Evolutionary conservation across 2,113 vertebrate species (phyloP).

Genomic region (Anoura caudifer): DNA sequence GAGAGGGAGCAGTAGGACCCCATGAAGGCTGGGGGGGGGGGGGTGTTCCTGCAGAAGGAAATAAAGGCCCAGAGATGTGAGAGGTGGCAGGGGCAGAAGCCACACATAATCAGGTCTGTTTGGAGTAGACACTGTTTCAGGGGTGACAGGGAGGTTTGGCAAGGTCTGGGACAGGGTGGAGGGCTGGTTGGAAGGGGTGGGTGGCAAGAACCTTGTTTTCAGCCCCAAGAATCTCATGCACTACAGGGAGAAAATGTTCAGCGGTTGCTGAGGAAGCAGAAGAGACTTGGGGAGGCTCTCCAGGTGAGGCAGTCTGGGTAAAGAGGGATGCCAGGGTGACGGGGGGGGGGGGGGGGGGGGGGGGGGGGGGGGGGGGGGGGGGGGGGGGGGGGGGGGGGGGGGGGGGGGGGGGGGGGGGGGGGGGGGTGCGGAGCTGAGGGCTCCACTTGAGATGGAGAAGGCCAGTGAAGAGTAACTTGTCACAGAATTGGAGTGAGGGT

Average conservation of each 20-base stretch:
- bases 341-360: neutral
- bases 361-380: neutral
- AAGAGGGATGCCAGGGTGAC: neutral
- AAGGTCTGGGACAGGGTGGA: neutral
- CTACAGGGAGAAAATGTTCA: conserved; percentile 4
- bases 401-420: neutral
- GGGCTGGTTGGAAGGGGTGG: neutral
- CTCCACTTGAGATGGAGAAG: neutral
- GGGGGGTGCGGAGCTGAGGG: neutral
- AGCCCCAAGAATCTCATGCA: neutral
- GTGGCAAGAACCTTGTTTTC: neutral
- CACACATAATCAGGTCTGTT: neutral
- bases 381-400: neutral
- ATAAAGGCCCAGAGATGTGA: neutral
- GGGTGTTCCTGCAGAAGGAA: neutral
- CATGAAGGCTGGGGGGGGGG: neutral
- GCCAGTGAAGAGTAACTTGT: neutral
- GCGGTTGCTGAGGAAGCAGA: neutral
- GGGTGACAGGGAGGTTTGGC: neutral
- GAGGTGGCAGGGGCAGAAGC: neutral
- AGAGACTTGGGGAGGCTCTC: neutral
- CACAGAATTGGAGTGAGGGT: neutral
- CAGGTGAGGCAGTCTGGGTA: neutral
- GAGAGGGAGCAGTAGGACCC: neutral
- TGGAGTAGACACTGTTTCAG: neutral